A percentile compares a stretch with the other conserved stretches of the same genome.
Conservation (phyloP, 2,797 vertebrate genomes). For the Sternotherus odoratus region DNA sequence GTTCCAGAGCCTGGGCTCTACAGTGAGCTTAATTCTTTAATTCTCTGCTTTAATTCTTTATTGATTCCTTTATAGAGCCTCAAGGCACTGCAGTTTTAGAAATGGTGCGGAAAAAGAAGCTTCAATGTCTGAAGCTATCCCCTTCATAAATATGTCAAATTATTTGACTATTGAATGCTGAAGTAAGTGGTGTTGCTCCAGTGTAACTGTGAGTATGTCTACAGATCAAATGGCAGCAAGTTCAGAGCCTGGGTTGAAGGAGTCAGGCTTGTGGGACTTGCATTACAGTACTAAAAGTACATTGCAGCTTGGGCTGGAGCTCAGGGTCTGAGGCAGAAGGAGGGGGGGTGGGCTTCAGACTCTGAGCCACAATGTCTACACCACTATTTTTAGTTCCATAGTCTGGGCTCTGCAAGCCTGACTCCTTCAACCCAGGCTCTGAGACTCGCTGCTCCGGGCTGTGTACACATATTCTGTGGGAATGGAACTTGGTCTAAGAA, state of each 20-base stretch:
- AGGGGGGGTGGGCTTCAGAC: not conserved
- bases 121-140: not conserved
- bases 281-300: not conserved
- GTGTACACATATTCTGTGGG: no score
- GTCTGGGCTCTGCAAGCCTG: not conserved
- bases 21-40: not conserved
- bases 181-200: not conserved
- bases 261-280: not conserved
- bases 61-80: not conserved
- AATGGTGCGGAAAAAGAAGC: not conserved
- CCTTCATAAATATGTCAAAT: not conserved
- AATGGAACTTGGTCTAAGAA: no score
- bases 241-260: not conserved
- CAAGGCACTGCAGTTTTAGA: not conserved
- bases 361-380: not conserved
- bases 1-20: no score
- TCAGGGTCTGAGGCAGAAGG: not conserved
- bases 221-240: not conserved
- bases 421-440: not conserved
- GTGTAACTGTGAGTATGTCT: not conserved
- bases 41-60: not conserved
- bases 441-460: no score
- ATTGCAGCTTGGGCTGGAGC: not conserved
- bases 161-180: not conserved
- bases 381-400: not conserved